Evolutionary conservation across 2,888 invertebrate genomes (phyloP).

Genomic region (Sesamia inferens): DNA sequence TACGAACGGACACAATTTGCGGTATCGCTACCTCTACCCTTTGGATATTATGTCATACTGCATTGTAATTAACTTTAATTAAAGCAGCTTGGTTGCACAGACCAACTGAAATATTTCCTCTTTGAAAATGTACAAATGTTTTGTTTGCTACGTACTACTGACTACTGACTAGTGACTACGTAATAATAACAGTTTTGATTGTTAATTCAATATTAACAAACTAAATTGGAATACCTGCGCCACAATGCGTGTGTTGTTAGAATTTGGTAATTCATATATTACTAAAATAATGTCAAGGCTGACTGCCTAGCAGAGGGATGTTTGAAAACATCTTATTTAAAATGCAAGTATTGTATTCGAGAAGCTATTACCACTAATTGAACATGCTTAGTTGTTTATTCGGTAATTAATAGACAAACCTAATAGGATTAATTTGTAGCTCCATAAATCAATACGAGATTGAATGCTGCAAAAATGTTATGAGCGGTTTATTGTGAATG

Average conservation of each 20-base stretch:
- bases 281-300: background rate
- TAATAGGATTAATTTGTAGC: slow-evolving; percentile 42
- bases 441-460: slow-evolving; percentile 42
- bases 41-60: slow-evolving; percentile 41
- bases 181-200: too few relatives aligned
- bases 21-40: slow-evolving; percentile 26
- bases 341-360: slow-evolving; percentile 16
- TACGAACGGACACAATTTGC: slow-evolving; percentile 36
- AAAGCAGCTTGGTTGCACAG: slow-evolving; percentile 8
- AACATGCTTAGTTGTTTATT: slow-evolving; percentile 38
- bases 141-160: background rate
- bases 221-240: background rate
- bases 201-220: background rate
- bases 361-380: slow-evolving; percentile 23
- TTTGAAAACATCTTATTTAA: slow-evolving; percentile 4
- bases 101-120: slow-evolving; percentile 15
- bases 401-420: slow-evolving; percentile 29
- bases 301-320: background rate
- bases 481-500: slow-evolving; percentile 5
- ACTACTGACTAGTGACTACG: background rate
- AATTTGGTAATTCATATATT: background rate
- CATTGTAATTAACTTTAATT: slow-evolving; percentile 52
- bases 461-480: slow-evolving; percentile 27
- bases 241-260: background rate
- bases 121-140: slow-evolving; percentile 10